phyloP scores from a whole-genome alignment of 2,888 invertebrate genomes.

The Pristionchus maxplancki region DNA sequence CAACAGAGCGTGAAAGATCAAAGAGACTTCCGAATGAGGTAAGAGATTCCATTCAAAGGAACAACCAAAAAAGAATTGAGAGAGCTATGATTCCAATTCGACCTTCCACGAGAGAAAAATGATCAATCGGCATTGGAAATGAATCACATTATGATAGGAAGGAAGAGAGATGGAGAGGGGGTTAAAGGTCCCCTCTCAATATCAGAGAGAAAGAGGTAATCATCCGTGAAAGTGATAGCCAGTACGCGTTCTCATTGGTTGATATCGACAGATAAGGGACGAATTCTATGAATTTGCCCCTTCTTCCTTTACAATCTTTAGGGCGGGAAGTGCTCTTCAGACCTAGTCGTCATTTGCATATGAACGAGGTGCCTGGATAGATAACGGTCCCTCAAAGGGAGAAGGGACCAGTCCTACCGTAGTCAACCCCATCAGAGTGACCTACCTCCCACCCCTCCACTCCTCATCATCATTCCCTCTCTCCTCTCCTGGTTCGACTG shows the following conservation, averaged over 20 bases:
- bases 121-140: conserved; percentile 44
- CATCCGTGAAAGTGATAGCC: conserved; percentile 42
- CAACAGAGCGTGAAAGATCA: conserved; percentile 26
- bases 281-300: background rate
- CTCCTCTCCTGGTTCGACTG: background rate
- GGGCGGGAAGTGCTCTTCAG: background rate
- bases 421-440: background rate
- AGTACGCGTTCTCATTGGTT: background rate
- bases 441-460: background rate
- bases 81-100: conserved; percentile 11
- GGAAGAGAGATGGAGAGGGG: background rate
- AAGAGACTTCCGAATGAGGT: conserved; percentile 46
- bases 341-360: conserved; percentile 30
- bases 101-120: conserved; percentile 36
- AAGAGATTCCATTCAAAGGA: conserved; percentile 22
- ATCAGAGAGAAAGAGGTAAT: conserved; percentile 35
- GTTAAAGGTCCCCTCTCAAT: conserved; percentile 36
- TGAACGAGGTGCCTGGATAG: background rate
- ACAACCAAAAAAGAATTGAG: background rate
- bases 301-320: background rate
- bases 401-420: background rate
- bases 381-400: conserved; percentile 37
- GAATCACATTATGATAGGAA: conserved; percentile 31
- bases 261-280: background rate
- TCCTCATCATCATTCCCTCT: background rate